phyloP scores from a whole-genome alignment of 2,113 vertebrate species.

The Pteropus alecto region DNA sequence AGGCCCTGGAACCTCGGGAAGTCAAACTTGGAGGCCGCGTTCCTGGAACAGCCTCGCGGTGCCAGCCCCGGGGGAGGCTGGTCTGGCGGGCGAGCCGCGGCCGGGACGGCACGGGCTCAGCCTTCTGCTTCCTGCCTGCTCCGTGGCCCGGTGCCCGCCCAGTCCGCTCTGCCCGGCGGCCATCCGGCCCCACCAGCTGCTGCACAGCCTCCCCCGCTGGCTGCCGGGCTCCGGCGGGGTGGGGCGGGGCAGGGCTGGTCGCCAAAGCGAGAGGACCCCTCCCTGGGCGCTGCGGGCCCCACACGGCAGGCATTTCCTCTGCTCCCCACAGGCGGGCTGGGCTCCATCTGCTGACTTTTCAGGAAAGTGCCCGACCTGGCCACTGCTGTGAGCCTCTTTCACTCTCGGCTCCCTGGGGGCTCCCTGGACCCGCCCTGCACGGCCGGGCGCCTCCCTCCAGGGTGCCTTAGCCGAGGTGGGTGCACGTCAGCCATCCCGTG shows the following conservation, averaged over 20 bases:
- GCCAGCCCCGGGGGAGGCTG: background rate
- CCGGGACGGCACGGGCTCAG: rapidly evolving
- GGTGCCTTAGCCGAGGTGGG: background rate
- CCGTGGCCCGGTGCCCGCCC: rapidly evolving
- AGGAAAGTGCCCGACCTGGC: background rate
- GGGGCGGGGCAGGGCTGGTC: background rate
- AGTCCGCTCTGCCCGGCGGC: background rate
- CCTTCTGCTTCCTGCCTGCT: background rate
- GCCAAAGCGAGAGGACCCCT: rapidly evolving
- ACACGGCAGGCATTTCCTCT: background rate
- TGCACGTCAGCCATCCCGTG: rapidly evolving
- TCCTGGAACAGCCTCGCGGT: rapidly evolving
- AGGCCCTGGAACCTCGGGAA: no score
- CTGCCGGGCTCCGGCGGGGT: background rate
- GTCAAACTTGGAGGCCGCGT: rapidly evolving
- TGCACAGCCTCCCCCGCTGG: rapidly evolving
- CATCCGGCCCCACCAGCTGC: background rate
- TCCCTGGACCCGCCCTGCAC: background rate
- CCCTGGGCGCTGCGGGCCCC: rapidly evolving
- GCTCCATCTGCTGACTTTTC: constrained; percentile 51
- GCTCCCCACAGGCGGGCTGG: background rate
- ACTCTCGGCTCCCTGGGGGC: background rate
- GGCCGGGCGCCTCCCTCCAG: background rate
- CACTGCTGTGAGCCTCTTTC: rapidly evolving
- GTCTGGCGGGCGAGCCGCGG: background rate